phyloP scores from a whole-genome alignment of 2,797 vertebrate genomes.

The Steatocranus sp. region DNA sequence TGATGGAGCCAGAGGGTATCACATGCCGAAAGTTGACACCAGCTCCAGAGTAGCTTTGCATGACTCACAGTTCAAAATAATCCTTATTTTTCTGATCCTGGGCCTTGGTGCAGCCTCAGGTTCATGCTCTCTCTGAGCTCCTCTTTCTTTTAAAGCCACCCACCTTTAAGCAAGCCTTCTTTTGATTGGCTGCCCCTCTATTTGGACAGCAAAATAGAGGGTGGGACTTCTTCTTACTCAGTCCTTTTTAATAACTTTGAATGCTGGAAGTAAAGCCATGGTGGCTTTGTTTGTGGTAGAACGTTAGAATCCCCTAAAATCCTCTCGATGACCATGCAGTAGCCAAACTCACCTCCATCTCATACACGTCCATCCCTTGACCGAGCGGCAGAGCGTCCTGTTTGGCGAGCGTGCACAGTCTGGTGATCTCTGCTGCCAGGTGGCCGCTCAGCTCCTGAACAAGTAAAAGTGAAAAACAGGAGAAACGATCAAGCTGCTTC shows the following conservation, averaged over 20 bases:
- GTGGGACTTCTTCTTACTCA: fast-evolving
- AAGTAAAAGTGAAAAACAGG: not conserved
- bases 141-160: not conserved
- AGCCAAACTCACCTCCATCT: conserved; percentile 61
- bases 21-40: not conserved
- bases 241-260: not conserved
- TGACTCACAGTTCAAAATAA: not conserved
- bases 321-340: not conserved
- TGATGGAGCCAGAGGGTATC: not conserved
- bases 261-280: fast-evolving
- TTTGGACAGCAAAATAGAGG: not conserved
- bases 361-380: conserved; percentile 53
- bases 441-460: conserved; percentile 67
- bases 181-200: not conserved
- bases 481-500: not conserved
- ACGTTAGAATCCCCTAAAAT: not conserved
- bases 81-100: not conserved
- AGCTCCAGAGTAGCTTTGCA: not conserved
- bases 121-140: not conserved
- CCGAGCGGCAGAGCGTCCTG: conserved; percentile 32
- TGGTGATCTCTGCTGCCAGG: conserved; percentile 66
- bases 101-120: not conserved
- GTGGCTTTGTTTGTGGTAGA: not conserved
- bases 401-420: conserved; percentile 56
- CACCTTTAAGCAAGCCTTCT: not conserved